Conservation (phyloP, 2,113 vertebrate genomes). For the Halcyon malimbica region DNA sequence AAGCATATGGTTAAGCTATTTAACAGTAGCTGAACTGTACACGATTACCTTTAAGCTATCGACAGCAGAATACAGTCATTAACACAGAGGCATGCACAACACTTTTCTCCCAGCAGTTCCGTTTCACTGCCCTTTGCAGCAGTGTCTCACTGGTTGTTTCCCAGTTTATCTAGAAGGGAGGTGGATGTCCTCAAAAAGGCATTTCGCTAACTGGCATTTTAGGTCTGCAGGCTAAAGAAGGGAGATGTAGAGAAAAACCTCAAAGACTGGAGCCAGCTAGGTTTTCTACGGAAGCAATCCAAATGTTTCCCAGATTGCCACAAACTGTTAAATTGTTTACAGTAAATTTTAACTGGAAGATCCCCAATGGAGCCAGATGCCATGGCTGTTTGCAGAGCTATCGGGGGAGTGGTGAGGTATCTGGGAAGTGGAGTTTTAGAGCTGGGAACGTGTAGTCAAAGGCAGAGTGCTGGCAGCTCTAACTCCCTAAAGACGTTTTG, state of each 20-base stretch:
- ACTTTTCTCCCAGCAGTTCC: neutral
- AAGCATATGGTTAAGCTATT: neutral
- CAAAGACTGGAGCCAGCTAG: neutral
- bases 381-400: neutral
- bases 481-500: neutral
- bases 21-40: neutral
- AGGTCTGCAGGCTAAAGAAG: neutral
- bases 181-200: neutral
- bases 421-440: neutral
- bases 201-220: neutral
- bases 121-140: neutral
- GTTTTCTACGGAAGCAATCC: constrained; percentile 30
- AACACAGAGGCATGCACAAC: neutral
- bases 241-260: neutral
- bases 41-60: neutral
- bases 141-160: neutral
- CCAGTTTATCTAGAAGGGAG: neutral
- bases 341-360: constrained; percentile 58
- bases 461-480: neutral
- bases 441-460: neutral
- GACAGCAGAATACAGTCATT: neutral
- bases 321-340: constrained; percentile 53
- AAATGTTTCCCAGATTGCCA: constrained; percentile 32
- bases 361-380: constrained; percentile 37
- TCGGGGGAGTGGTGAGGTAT: neutral